These are phyloP conservation scores for Chaenodraco wilsoni DNA, from an alignment of 2,797 vertebrate species.

Conservation along the genomic window DNA sequence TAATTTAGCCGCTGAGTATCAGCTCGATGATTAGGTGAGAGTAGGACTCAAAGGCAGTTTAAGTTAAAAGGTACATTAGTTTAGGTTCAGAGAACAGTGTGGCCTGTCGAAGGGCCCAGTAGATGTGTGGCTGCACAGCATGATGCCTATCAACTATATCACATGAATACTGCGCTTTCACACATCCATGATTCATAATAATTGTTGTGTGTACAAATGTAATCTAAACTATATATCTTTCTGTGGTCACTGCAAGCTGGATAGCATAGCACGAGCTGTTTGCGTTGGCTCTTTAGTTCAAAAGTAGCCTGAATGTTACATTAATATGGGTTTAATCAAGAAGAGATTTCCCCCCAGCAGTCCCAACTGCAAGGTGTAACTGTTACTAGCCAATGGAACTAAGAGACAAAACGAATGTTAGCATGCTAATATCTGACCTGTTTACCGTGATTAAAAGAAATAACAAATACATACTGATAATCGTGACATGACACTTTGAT, in stretches of 20 bases:
- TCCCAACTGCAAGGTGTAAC: background rate
- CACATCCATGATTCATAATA: background rate
- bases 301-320: background rate
- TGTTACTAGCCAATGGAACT: background rate
- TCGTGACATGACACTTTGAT: background rate
- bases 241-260: background rate
- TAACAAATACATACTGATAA: background rate
- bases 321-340: background rate
- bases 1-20: constrained; percentile 10
- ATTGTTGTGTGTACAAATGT: background rate
- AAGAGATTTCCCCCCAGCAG: background rate
- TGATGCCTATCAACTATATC: background rate
- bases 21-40: background rate
- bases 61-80: constrained; percentile 3
- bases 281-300: background rate
- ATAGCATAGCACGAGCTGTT: background rate
- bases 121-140: background rate
- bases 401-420: background rate
- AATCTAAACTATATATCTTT: background rate
- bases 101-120: background rate
- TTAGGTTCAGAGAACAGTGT: background rate
- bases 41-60: constrained; percentile 4
- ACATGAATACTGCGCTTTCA: constrained; percentile 1
- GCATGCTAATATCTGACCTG: background rate
- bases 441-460: background rate